phyloP scores from a whole-genome alignment of 2,888 invertebrate species.

The Drosophila mimetica region DNA sequence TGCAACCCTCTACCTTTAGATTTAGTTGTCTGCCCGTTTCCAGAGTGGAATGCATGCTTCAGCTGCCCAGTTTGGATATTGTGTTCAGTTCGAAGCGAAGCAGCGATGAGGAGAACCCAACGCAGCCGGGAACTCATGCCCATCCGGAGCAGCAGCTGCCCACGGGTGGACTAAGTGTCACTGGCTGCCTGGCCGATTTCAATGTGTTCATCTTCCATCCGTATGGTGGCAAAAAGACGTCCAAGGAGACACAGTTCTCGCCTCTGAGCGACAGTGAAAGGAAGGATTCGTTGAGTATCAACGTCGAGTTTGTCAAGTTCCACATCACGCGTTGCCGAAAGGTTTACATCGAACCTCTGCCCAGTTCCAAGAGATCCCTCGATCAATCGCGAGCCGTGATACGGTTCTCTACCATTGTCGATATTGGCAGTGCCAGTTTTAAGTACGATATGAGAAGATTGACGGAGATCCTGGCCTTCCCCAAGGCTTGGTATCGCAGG shows the following conservation, averaged over 20 bases:
- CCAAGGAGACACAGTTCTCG: slow-evolving; percentile 93
- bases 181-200: slow-evolving; percentile 98
- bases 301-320: slow-evolving; percentile 98
- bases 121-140: slow-evolving; percentile 40
- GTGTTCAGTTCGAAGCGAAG: slow-evolving; percentile 97
- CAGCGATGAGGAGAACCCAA: slow-evolving; percentile 87
- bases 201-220: slow-evolving; percentile 99
- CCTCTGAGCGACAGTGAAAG: slow-evolving; percentile 94
- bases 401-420: slow-evolving; percentile 96
- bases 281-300: slow-evolving; percentile 97
- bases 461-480: slow-evolving; percentile 98
- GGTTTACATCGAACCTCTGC: slow-evolving; percentile 89
- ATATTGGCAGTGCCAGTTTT: slow-evolving; percentile 97
- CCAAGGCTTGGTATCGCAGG: slow-evolving; percentile 98
- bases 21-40: slow-evolving; percentile 98
- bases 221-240: slow-evolving; percentile 94
- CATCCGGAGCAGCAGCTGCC: slow-evolving; percentile 80
- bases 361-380: slow-evolving; percentile 81
- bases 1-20: slow-evolving; percentile 98
- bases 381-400: slow-evolving; percentile 94
- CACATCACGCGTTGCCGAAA: slow-evolving; percentile 96
- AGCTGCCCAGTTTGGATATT: slow-evolving; percentile 97
- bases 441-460: slow-evolving; percentile 99
- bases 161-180: slow-evolving; percentile 88
- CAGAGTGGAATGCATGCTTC: slow-evolving; percentile 97